These are phyloP conservation scores for Drosophila malerkotliana DNA, from an alignment of 1,140 invertebrate genomes.

Conservation along the genomic window DNA sequence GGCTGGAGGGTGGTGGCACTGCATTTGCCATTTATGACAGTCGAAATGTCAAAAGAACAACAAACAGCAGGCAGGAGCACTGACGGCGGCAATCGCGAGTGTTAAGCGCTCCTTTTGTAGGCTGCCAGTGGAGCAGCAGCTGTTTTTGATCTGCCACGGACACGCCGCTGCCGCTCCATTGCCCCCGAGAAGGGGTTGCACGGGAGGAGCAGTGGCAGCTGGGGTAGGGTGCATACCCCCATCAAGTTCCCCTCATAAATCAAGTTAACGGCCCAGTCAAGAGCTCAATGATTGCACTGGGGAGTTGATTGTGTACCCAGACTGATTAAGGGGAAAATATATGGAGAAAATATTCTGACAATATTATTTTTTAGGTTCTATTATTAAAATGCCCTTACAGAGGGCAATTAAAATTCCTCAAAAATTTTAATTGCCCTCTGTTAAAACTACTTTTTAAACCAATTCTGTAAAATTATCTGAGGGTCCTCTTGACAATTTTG, in stretches of 20 bases:
- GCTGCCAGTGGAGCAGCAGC: conserved; percentile 42
- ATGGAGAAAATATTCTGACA: not conserved
- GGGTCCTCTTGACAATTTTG: no score
- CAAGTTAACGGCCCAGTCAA: conserved; percentile 51
- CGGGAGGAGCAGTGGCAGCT: not conserved
- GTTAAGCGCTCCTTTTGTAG: conserved; percentile 65
- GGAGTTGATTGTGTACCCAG: conserved; percentile 10
- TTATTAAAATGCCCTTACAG: not conserved
- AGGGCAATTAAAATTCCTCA: conserved; percentile 1
- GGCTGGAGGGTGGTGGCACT: conserved; percentile 39
- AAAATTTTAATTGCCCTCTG: no score
- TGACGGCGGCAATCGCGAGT: conserved; percentile 60
- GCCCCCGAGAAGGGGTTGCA: conserved; percentile 39
- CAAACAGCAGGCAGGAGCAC: conserved; percentile 50
- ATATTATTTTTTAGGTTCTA: not conserved
- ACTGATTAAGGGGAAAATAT: conserved; percentile 3
- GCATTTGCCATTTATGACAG: conserved; percentile 83
- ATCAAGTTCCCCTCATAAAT: conserved; percentile 39
- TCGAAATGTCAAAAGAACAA: conserved; percentile 82
- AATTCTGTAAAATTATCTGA: no score
- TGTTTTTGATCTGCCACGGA: conserved; percentile 75
- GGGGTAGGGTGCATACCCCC: conserved; percentile 10
- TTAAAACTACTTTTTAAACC: no score
- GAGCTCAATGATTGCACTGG: conserved; percentile 21
- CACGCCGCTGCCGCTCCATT: conserved; percentile 57